A percentile compares a stretch with the other conserved stretches of the same genome.
These are phyloP conservation scores for Clistopyga incitator DNA, from an alignment of 2,888 invertebrate species.

Conservation along the genomic window DNA sequence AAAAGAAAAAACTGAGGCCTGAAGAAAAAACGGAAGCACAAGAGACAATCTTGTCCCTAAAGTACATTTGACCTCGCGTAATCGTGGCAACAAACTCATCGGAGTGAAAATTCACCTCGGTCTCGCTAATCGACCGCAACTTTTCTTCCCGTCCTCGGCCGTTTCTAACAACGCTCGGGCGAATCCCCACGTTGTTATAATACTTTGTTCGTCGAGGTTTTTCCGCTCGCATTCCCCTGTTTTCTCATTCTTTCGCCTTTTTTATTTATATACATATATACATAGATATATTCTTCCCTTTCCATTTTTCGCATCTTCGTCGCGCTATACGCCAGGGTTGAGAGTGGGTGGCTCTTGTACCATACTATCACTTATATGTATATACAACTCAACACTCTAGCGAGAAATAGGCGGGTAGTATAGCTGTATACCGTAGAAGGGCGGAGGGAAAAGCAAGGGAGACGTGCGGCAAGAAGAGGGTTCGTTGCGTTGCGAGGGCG, in stretches of 20 bases:
- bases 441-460: constrained; percentile 33
- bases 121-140: constrained; percentile 50
- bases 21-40: background rate
- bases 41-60: background rate
- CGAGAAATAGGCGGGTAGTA: constrained; percentile 23
- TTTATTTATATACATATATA: background rate
- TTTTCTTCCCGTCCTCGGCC: constrained; percentile 32
- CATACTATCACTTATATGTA: background rate
- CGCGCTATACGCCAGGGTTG: constrained; percentile 33
- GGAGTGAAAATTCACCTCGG: constrained; percentile 40
- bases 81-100: constrained; percentile 34
- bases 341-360: constrained; percentile 43
- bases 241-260: constrained; percentile 39
- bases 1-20: background rate
- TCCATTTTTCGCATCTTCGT: constrained; percentile 16
- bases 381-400: constrained; percentile 14
- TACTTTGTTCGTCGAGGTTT: constrained; percentile 55
- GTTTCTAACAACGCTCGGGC: constrained; percentile 38
- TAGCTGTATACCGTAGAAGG: constrained; percentile 16
- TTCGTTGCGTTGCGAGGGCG: constrained; percentile 54
- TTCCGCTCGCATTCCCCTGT: constrained; percentile 56
- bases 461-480: constrained; percentile 49
- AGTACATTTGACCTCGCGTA: constrained; percentile 37
- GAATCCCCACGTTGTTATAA: constrained; percentile 52
- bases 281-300: background rate